Percentiles rank a stretch among this genome's conserved stretches.
Conservation (phyloP, 2,113 vertebrate genomes). For the Elanoides forficatus region DNA sequence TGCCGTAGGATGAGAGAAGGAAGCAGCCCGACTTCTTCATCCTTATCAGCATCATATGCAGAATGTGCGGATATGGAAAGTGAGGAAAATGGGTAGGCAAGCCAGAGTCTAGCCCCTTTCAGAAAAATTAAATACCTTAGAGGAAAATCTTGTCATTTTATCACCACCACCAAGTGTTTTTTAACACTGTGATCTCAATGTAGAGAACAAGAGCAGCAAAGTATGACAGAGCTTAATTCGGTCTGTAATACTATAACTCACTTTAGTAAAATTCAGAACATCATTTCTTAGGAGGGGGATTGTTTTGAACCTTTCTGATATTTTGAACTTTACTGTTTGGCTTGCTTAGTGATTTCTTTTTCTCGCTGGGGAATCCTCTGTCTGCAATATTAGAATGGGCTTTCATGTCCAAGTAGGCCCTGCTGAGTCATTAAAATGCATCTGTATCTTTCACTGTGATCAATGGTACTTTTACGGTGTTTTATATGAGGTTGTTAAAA, state of each 20-base stretch:
- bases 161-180: not conserved
- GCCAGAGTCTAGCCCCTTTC: not conserved
- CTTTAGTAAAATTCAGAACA: not conserved
- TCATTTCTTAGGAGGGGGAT: not conserved
- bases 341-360: conserved; percentile 10
- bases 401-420: conserved; percentile 53
- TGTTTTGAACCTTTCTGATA: not conserved
- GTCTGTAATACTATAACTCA: not conserved
- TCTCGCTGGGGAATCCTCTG: not conserved
- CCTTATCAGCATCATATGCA: not conserved
- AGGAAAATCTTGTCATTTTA: not conserved
- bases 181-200: not conserved
- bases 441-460: conserved; percentile 45
- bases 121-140: not conserved
- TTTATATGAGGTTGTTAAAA: conserved; percentile 61
- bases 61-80: not conserved
- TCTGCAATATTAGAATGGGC: not conserved
- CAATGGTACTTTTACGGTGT: conserved; percentile 5
- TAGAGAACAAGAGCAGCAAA: not conserved
- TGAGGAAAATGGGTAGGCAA: not conserved
- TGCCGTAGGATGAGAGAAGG: not conserved
- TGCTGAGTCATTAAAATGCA: conserved; percentile 63
- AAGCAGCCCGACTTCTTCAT: not conserved
- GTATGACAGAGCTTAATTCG: not conserved
- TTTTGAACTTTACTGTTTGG: not conserved